Evolutionary conservation across 2,113 vertebrate genomes (phyloP).

Genomic region (Rhabdornis inornatus): DNA sequence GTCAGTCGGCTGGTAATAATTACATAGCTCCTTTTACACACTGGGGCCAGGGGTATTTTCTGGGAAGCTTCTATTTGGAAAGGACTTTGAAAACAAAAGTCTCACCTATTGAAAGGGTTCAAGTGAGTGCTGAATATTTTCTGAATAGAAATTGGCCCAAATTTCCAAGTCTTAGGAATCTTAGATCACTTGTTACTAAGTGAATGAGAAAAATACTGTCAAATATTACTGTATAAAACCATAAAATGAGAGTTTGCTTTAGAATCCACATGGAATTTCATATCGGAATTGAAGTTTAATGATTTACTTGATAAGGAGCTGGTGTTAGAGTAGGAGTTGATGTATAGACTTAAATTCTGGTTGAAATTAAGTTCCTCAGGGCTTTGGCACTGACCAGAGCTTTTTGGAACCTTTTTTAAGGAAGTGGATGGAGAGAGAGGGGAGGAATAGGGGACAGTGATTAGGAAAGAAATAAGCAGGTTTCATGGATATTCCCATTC

Average conservation of each 20-base stretch:
- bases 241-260: neutral
- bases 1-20: neutral
- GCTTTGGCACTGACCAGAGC: neutral
- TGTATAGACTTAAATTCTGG: neutral
- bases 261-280: neutral
- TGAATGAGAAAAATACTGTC: conserved; percentile 4
- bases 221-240: neutral
- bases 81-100: neutral
- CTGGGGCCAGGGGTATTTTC: neutral
- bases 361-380: neutral
- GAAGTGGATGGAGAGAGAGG: neutral
- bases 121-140: neutral
- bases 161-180: neutral
- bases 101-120: neutral
- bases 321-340: neutral
- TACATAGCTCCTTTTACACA: neutral
- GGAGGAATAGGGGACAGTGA: neutral
- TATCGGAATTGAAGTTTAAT: neutral
- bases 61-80: neutral
- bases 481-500: neutral
- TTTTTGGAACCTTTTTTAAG: neutral
- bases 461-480: neutral
- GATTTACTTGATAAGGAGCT: neutral
- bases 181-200: neutral
- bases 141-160: neutral